Evolutionary conservation across 2,888 invertebrate species (phyloP).

Genomic region (Digitonthophagus gazella): DNA sequence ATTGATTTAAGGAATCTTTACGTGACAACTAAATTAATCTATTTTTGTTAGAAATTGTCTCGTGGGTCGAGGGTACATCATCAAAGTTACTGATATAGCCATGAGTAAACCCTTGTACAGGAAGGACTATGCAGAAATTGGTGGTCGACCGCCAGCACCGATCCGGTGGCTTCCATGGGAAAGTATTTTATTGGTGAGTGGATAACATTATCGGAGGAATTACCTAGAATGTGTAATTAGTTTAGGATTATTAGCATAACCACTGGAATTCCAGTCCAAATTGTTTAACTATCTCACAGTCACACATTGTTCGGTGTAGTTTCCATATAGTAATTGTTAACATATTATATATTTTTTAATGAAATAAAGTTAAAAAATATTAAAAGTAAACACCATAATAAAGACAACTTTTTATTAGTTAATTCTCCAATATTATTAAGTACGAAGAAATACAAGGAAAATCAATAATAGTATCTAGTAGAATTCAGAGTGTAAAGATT

Average conservation of each 20-base stretch:
- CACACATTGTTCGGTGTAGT: background rate
- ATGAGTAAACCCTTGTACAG: conserved; percentile 63
- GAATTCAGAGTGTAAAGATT: background rate
- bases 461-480: no score
- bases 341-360: no score
- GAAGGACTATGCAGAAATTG: conserved; percentile 64
- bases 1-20: conserved; percentile 28
- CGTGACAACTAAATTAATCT: background rate
- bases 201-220: conserved; percentile 9
- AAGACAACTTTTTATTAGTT: no score
- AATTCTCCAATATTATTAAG: no score
- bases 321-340: no score
- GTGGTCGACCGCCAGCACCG: conserved; percentile 61
- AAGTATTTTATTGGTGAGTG: conserved; percentile 60
- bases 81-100: conserved; percentile 64
- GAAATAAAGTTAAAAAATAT: no score
- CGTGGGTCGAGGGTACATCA: conserved; percentile 59
- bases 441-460: no score
- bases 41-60: conserved; percentile 56
- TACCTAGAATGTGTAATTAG: conserved; percentile 1
- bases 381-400: no score
- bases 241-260: background rate
- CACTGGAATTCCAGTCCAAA: background rate
- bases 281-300: background rate
- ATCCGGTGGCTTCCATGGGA: conserved; percentile 68